Conservation (phyloP, 2,888 invertebrate genomes). For the Chydorus sphaericus region DNA sequence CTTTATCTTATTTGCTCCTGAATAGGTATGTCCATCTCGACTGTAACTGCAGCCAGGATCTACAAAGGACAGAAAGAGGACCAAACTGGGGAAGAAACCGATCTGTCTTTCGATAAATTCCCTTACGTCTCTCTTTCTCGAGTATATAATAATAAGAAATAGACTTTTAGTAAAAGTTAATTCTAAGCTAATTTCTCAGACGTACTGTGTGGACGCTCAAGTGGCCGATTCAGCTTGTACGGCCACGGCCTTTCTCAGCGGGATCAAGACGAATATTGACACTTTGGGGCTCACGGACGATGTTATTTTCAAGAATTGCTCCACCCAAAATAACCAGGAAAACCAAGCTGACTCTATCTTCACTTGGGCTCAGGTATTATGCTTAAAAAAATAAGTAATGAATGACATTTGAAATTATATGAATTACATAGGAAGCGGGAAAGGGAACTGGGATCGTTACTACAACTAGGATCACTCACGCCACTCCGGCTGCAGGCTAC, state of each 20-base stretch:
- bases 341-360: neutral
- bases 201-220: slow-evolving; percentile 55
- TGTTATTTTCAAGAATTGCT: slow-evolving; percentile 30
- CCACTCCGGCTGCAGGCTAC: slow-evolving; percentile 57
- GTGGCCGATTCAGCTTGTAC: slow-evolving; percentile 79
- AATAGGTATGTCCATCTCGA: slow-evolving; percentile 55
- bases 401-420: too few species aligned
- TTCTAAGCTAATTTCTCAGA: slow-evolving; percentile 33
- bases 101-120: slow-evolving; percentile 57
- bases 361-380: slow-evolving; percentile 10
- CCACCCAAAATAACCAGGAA: neutral
- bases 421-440: too few species aligned
- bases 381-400: too few species aligned
- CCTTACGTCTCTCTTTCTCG: slow-evolving; percentile 58
- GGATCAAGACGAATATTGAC: slow-evolving; percentile 66
- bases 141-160: slow-evolving; percentile 37
- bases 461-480: slow-evolving; percentile 63
- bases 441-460: slow-evolving; percentile 41
- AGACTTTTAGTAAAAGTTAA: neutral
- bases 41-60: slow-evolving; percentile 58
- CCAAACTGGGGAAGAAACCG: slow-evolving; percentile 48
- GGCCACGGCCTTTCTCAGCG: slow-evolving; percentile 70
- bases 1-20: neutral
- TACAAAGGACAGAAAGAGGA: slow-evolving; percentile 46
- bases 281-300: slow-evolving; percentile 59